These are phyloP conservation scores for Cataglyphis albicans DNA, from an alignment of 2,888 invertebrate genomes.

Conservation along the genomic window DNA sequence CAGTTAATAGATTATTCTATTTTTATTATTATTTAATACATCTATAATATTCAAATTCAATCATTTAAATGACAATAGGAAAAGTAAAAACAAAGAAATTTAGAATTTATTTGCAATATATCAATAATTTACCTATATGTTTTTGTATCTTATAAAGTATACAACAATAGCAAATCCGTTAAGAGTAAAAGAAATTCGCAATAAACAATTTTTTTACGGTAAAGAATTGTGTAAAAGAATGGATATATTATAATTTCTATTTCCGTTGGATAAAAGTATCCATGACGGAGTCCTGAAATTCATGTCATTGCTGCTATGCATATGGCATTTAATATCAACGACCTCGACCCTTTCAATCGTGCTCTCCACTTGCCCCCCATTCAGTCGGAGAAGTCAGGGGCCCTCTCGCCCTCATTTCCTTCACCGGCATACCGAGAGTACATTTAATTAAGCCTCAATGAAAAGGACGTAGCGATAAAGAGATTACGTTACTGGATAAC, in stretches of 20 bases:
- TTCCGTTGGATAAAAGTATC: slow-evolving; percentile 21
- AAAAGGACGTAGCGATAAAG: slow-evolving; percentile 78
- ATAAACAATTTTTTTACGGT: background rate
- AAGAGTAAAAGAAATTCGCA: background rate
- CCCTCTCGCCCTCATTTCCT: slow-evolving; percentile 71
- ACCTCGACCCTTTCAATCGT: slow-evolving; percentile 70
- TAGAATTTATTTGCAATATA: background rate
- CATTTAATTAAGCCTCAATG: slow-evolving; percentile 83
- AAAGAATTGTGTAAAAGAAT: background rate
- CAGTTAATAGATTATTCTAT: background rate
- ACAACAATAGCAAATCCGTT: background rate
- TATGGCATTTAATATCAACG: slow-evolving; percentile 57
- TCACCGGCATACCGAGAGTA: slow-evolving; percentile 70
- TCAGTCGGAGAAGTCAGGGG: slow-evolving; percentile 57
- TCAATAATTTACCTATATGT: background rate
- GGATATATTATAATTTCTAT: background rate
- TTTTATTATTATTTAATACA: background rate
- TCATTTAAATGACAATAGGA: background rate
- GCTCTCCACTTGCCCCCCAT: slow-evolving; percentile 67
- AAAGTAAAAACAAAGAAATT: background rate
- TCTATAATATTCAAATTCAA: too few species aligned
- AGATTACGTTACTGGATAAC: slow-evolving; percentile 68
- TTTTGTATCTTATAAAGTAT: background rate
- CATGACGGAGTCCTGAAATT: slow-evolving; percentile 61
- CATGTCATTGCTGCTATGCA: slow-evolving; percentile 52